phyloP scores from a whole-genome alignment of 2,113 vertebrate species.

The Apistogramma diplotaenia region DNA sequence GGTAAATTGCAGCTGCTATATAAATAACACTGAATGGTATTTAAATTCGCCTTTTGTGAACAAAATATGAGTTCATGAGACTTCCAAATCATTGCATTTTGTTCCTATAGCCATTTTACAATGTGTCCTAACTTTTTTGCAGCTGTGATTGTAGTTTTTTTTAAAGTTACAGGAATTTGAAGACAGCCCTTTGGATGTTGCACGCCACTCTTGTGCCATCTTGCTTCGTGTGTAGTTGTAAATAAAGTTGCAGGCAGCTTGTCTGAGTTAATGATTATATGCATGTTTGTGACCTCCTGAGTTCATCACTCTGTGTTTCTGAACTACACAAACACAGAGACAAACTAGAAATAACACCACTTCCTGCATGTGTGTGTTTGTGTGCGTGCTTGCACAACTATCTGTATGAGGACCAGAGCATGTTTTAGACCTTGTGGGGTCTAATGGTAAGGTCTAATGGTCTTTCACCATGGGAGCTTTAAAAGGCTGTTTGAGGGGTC shows the following conservation, averaged over 20 bases:
- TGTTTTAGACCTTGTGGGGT: background rate
- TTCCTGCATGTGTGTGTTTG: background rate
- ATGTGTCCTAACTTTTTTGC: background rate
- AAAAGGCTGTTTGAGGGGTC: background rate
- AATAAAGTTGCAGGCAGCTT: background rate
- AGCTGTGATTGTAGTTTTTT: fast-evolving
- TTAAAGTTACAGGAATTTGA: background rate
- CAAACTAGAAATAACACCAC: background rate
- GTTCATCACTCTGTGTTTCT: background rate
- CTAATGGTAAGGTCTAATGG: too few species aligned
- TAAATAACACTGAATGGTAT: too few species aligned
- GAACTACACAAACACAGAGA: background rate
- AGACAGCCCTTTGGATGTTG: background rate
- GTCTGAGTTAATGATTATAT: background rate
- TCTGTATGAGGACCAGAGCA: background rate
- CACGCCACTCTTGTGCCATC: background rate
- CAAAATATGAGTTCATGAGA: too few species aligned
- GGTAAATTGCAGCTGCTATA: too few species aligned
- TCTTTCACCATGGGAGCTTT: background rate
- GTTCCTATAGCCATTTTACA: background rate
- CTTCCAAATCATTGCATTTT: background rate
- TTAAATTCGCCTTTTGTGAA: too few species aligned
- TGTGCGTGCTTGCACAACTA: background rate
- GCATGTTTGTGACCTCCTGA: background rate
- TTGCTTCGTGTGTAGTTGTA: background rate